Evolutionary conservation across 2,888 invertebrate species (phyloP).

Genomic region (Meteorus colon): DNA sequence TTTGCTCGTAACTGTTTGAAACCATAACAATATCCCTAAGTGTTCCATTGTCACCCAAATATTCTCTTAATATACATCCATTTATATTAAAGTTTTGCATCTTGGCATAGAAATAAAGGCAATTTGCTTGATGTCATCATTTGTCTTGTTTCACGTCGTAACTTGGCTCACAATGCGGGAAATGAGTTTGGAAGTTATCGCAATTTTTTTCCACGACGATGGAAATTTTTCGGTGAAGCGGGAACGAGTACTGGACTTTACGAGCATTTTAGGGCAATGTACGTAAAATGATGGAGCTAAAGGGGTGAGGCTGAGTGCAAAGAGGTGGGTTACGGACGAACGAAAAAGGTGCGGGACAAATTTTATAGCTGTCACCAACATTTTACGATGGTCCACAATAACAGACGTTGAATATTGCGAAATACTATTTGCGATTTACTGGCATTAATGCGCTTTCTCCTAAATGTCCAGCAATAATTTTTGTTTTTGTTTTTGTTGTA

Average conservation of each 20-base stretch:
- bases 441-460: not conserved
- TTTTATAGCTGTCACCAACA: conserved; percentile 5
- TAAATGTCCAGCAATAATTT: not conserved
- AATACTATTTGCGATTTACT: not conserved
- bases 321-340: not conserved
- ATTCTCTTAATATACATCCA: not conserved
- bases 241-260: not conserved
- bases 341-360: conserved; percentile 11
- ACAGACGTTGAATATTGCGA: conserved; percentile 8
- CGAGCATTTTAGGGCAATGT: conserved; percentile 11
- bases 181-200: conserved; percentile 12
- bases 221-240: not conserved
- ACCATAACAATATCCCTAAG: not conserved
- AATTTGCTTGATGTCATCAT: conserved; percentile 22
- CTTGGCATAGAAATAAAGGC: conserved; percentile 20
- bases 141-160: conserved; percentile 9
- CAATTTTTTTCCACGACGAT: conserved; percentile 7
- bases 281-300: not conserved
- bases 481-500: not conserved
- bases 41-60: not conserved
- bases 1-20: too few species aligned
- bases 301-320: not conserved
- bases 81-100: conserved; percentile 2
- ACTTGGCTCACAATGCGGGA: conserved; percentile 12
- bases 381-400: conserved; percentile 20